A percentile compares a stretch with the other conserved stretches of the same genome.
Evolutionary conservation across 2,113 vertebrate genomes (phyloP).

Genomic region (Hemiscyllium ocellatum): DNA sequence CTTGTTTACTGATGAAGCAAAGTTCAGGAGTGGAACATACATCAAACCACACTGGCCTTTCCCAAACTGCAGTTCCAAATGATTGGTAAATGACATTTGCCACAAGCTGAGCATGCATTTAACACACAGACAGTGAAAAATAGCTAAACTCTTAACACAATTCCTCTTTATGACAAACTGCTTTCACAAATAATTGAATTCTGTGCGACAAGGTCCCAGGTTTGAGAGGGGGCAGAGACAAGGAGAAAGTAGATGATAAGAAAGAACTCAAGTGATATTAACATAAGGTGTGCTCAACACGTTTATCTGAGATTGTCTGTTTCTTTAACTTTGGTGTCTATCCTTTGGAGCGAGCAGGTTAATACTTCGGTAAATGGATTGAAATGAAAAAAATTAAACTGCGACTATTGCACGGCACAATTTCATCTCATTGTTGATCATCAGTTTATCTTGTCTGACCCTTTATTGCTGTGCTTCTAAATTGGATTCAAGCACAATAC

Average conservation of each 20-base stretch:
- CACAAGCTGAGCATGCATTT: not conserved
- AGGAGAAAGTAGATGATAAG: not conserved
- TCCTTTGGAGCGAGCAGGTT: not conserved
- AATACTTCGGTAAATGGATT: not conserved
- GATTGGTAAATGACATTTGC: not conserved
- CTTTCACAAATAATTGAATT: constrained; percentile 6
- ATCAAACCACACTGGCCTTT: not conserved
- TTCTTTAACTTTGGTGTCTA: not conserved
- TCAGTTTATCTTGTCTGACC: not conserved
- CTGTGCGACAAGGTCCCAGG: not conserved
- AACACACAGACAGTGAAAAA: not conserved
- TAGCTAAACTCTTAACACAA: not conserved
- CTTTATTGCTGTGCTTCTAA: not conserved
- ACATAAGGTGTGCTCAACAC: not conserved
- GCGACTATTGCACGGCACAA: not conserved
- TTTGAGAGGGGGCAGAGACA: not conserved
- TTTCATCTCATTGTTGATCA: constrained; percentile 8
- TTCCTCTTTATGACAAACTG: not conserved
- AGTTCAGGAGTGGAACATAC: not conserved
- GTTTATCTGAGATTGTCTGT: not conserved
- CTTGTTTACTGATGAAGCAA: not conserved
- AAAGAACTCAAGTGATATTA: not conserved
- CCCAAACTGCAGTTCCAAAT: not conserved
- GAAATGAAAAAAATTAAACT: not conserved
- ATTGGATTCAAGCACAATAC: not conserved